phyloP scores from a whole-genome alignment of 2,113 vertebrate genomes.

The Nycticorax nycticorax region DNA sequence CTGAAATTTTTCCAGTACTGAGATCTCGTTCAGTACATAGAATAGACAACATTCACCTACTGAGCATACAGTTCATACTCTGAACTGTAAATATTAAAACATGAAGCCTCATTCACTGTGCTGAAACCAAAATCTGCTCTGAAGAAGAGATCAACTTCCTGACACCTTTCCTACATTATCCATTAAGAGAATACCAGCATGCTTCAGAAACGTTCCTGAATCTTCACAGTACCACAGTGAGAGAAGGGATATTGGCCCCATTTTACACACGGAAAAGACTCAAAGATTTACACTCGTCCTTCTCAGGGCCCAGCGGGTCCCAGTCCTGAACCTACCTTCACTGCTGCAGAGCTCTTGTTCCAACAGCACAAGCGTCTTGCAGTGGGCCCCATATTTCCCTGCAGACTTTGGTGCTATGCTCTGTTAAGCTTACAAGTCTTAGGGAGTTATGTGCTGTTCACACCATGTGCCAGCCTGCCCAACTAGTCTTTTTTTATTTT shows the following conservation, averaged over 20 bases:
- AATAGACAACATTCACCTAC: neutral
- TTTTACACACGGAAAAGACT: neutral
- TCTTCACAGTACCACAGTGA: neutral
- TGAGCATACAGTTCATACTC: neutral
- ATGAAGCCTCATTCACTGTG: neutral
- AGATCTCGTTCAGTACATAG: neutral
- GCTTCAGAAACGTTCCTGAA: neutral
- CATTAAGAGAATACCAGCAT: neutral
- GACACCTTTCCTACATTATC: neutral
- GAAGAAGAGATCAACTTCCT: neutral
- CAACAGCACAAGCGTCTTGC: neutral
- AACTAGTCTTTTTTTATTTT: neutral
- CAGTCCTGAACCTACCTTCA: neutral
- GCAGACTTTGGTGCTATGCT: neutral
- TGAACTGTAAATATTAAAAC: neutral
- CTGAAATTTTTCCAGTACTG: neutral
- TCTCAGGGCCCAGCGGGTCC: neutral
- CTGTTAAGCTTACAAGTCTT: neutral
- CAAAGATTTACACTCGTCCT: neutral
- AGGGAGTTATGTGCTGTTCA: neutral
- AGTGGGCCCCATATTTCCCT: too few relatives aligned
- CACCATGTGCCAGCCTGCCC: neutral
- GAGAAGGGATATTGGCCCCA: neutral
- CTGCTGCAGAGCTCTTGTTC: neutral
- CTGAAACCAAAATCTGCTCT: neutral